Conservation (phyloP, 2,888 invertebrate genomes). For the Leptogaster cylindrica region DNA sequence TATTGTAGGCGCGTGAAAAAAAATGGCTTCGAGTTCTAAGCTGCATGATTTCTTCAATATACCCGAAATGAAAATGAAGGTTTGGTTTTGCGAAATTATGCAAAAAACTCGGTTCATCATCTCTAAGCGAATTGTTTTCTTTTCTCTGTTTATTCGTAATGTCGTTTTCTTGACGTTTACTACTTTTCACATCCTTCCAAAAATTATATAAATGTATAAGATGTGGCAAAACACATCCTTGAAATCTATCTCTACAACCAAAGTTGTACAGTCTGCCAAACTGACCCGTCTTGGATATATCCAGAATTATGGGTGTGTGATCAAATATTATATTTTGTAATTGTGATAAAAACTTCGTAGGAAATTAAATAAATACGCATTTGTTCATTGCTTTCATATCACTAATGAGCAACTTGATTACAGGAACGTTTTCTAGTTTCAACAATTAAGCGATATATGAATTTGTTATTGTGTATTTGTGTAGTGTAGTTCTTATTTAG, state of each 20-base stretch:
- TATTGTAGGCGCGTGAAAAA: no score
- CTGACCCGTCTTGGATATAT: conserved; percentile 4
- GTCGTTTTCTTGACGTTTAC: conserved; percentile 36
- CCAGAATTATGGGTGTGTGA: not conserved
- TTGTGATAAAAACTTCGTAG: not conserved
- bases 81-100: no score
- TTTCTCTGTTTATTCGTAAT: conserved; percentile 25
- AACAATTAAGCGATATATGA: conserved; percentile 6
- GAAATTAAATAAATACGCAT: not conserved
- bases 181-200: conserved; percentile 16
- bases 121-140: conserved; percentile 12
- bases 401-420: conserved; percentile 23
- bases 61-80: no score
- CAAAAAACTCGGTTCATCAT: conserved; percentile 30
- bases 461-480: no score
- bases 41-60: no score
- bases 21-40: no score
- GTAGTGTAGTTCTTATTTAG: conserved; percentile 21
- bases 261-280: not conserved
- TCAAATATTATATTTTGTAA: not conserved
- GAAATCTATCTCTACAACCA: no score
- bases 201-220: conserved; percentile 16
- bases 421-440: conserved; percentile 9
- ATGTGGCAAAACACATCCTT: not conserved
- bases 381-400: conserved; percentile 24